Evolutionary conservation across 2,113 vertebrate species (phyloP).

Genomic region (Halichoerus grypus): DNA sequence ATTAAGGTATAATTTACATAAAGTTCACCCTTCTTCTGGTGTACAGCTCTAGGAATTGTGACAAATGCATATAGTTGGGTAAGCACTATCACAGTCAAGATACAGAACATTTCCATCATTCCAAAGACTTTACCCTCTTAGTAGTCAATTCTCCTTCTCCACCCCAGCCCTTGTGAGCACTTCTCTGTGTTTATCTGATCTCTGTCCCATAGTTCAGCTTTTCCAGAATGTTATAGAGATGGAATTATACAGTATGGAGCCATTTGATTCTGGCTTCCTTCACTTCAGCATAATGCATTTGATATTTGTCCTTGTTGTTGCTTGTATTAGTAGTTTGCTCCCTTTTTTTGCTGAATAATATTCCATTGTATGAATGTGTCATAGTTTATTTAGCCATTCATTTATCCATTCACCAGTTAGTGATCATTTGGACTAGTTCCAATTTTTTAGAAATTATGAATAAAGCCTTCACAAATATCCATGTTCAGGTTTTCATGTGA

Average conservation of each 20-base stretch:
- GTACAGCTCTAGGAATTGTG: neutral
- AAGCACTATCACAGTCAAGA: neutral
- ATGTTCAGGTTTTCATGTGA: neutral
- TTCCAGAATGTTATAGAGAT: neutral
- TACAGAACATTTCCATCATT: neutral
- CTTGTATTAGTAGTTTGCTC: neutral
- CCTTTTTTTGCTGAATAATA: neutral
- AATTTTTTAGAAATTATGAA: conserved; percentile 37
- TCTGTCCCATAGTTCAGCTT: neutral
- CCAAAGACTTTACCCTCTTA: neutral
- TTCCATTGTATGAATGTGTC: neutral
- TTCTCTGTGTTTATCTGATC: neutral
- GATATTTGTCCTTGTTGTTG: neutral
- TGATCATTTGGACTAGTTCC: neutral
- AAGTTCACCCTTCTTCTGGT: neutral
- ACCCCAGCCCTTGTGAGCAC: neutral
- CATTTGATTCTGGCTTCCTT: neutral
- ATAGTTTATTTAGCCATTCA: neutral
- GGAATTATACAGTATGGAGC: neutral
- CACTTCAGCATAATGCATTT: neutral
- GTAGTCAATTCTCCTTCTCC: neutral
- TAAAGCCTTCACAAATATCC: neutral
- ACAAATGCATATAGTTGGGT: neutral
- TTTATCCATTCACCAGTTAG: neutral
- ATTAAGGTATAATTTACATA: neutral